These are phyloP conservation scores for Medauroidea extradentata DNA, from an alignment of 1,140 invertebrate species.

Conservation along the genomic window DNA sequence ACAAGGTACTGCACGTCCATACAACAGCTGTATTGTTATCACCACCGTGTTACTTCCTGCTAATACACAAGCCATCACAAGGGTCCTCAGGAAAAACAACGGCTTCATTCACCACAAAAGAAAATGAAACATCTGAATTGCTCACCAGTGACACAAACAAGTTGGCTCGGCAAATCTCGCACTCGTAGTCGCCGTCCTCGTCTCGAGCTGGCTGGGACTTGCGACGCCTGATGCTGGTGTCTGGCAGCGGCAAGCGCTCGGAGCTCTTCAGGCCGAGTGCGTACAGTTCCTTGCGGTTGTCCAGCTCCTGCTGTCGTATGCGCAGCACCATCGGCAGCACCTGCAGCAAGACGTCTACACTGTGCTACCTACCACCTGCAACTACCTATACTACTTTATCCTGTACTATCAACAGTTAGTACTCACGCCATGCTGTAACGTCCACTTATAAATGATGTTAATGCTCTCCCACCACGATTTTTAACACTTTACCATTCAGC, in stretches of 20 bases:
- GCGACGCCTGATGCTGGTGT: slow-evolving; percentile 46
- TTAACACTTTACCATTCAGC: no score
- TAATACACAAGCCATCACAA: no score
- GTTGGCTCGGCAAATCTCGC: slow-evolving; percentile 73
- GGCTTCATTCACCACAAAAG: no score
- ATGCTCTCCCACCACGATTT: neutral
- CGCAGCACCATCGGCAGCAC: slow-evolving; percentile 47
- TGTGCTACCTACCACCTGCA: neutral
- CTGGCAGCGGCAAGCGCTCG: slow-evolving; percentile 57
- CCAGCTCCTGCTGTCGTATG: slow-evolving; percentile 52
- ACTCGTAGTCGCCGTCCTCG: slow-evolving; percentile 68
- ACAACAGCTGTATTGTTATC: no score
- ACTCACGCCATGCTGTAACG: neutral
- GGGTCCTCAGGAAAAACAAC: no score
- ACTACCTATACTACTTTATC: no score
- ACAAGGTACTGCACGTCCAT: no score
- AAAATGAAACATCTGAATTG: no score
- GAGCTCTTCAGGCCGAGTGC: slow-evolving; percentile 55
- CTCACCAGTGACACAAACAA: slow-evolving; percentile 72
- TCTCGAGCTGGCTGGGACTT: slow-evolving; percentile 49
- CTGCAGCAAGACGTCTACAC: slow-evolving; percentile 27
- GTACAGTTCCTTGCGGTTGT: slow-evolving; percentile 49
- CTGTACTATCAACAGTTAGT: neutral
- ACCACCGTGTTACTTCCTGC: no score
- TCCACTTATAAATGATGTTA: neutral